A percentile compares a stretch with the other conserved stretches of the same genome.
These are phyloP conservation scores for Lipophrys pholis DNA, from an alignment of 2,113 vertebrate genomes.

Conservation along the genomic window DNA sequence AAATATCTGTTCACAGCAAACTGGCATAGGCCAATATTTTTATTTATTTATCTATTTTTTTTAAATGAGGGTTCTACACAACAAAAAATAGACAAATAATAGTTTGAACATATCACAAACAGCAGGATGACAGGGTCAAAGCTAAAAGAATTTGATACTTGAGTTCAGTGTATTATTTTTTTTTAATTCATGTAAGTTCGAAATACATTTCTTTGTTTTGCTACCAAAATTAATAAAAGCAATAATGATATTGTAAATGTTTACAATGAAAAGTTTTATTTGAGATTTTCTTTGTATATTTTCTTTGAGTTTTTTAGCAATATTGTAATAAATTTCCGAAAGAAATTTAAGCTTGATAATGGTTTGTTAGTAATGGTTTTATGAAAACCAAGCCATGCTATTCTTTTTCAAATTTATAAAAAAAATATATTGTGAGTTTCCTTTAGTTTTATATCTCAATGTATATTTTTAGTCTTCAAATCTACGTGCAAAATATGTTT, in stretches of 20 bases:
- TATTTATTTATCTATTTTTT: constrained; percentile 5
- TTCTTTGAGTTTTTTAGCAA: neutral
- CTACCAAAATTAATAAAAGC: too few relatives aligned
- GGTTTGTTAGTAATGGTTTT: too few relatives aligned
- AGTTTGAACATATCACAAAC: constrained; percentile 8
- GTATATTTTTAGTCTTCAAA: too few relatives aligned
- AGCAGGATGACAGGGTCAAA: constrained; percentile 1
- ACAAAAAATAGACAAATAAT: neutral
- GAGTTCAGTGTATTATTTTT: neutral
- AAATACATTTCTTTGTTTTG: too few relatives aligned
- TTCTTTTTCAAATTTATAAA: too few relatives aligned
- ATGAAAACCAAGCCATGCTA: too few relatives aligned
- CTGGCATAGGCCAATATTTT: constrained; percentile 16
- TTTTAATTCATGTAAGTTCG: too few relatives aligned
- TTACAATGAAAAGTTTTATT: too few relatives aligned
- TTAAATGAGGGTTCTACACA: neutral
- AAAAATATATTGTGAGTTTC: too few relatives aligned
- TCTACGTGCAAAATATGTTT: too few relatives aligned
- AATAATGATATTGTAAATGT: neutral
- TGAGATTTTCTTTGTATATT: neutral
- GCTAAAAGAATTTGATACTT: neutral
- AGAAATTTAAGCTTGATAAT: neutral
- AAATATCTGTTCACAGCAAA: constrained; percentile 55
- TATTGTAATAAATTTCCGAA: neutral
- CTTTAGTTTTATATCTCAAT: too few relatives aligned